Base-by-base conservation (phyloP, 2,888 invertebrate species). In the Neria commutata region DNA sequence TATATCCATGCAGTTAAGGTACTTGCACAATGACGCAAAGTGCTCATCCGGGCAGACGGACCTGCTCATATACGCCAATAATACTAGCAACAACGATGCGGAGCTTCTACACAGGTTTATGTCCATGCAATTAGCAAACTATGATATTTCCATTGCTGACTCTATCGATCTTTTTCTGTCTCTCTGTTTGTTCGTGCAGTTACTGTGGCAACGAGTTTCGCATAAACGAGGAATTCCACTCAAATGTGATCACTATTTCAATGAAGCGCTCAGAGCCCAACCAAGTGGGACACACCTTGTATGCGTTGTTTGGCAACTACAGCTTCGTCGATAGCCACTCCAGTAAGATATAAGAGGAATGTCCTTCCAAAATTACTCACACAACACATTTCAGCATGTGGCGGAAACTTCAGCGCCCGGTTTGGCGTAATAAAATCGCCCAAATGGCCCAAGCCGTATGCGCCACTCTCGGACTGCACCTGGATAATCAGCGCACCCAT, bases 361-460 rank as follows among this genome's bases (percentile, higher is more conserved):
- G 10, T n/a, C 8, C 6, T 37, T 37, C n/a, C 37, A 4, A 37
- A 5, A 14, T 37, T 50, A 10, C 5, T 33, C 5, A n/a, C n/a
- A n/a, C n/a, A n/a, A n/a, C 49, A 45, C 37, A 42, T 21, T 54
- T 25, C 69, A 87, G 87, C 83, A 50, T 97, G 97, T 78, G 93
- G 93, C 1, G 91, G 90, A 0, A 85, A 84, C 40, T 91, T 86
- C 66, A 85, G 84, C 34, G 85, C 87, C 26, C 74, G 84, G 23
- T 86, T 85, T 46, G 97, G 96, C 2, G 78, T 84, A 1, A 85
- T 96, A 21, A 86, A 84, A 68, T 90, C 92, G 8, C 96, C 96
- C 0, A 88, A 89, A 56, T 95, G 89, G 85, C 96, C 96, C 0
- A 72, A 83, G 0, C 65, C 74, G 0, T 97, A 96, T 78, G 88